Evolutionary conservation across 1,140 invertebrate species (phyloP).

Genomic region (Pissodes strobi): DNA sequence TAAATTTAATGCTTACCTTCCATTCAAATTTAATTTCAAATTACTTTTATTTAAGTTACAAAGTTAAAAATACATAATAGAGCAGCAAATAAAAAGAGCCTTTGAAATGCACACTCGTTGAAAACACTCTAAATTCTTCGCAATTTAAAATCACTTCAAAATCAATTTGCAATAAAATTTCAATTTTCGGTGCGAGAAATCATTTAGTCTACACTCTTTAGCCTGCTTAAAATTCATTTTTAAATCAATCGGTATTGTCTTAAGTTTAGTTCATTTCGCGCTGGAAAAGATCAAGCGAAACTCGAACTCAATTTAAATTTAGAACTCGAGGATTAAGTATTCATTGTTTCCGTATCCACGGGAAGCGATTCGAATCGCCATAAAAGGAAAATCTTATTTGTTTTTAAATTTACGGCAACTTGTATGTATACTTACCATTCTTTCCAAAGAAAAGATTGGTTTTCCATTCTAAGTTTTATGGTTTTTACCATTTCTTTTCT

Average conservation of each 20-base stretch:
- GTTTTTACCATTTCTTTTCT: constrained; percentile 1
- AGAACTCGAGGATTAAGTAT: constrained; percentile 34
- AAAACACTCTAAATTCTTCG: too few species aligned
- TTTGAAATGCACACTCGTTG: too few species aligned
- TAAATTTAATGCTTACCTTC: too few species aligned
- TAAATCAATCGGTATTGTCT: constrained; percentile 28
- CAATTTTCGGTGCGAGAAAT: too few species aligned
- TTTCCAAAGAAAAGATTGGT: not conserved
- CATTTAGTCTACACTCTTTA: not conserved
- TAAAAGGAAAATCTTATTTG: constrained; percentile 35
- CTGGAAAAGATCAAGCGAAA: constrained; percentile 30
- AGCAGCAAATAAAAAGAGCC: too few species aligned
- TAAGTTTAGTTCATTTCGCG: constrained; percentile 19
- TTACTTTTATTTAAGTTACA: too few species aligned
- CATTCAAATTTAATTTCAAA: too few species aligned
- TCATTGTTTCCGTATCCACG: constrained; percentile 29
- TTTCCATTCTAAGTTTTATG: constrained; percentile 9
- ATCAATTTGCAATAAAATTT: constrained; percentile 1
- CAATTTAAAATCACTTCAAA: not conserved
- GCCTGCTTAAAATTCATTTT: constrained; percentile 2
- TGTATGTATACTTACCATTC: not conserved
- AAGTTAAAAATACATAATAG: too few species aligned
- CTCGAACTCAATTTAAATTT: constrained; percentile 36
- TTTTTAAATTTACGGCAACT: constrained; percentile 33
- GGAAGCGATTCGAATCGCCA: constrained; percentile 14